Evolutionary conservation across 1,140 invertebrate species (phyloP).

Genomic region (Camponotus vicinus): DNA sequence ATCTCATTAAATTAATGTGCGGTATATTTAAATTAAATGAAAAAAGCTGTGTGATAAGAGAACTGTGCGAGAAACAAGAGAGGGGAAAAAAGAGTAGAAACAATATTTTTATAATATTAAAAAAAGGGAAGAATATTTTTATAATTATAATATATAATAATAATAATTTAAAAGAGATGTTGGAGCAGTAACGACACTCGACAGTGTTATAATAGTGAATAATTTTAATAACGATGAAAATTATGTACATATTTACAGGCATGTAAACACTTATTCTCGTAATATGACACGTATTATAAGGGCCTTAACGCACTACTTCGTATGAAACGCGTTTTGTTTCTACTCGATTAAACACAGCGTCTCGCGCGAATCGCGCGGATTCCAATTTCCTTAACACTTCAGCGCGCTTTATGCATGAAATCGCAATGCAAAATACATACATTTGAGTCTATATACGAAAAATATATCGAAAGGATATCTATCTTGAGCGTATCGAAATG

Average conservation of each 20-base stretch:
- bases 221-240: conserved; percentile 80
- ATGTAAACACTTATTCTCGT: conserved; percentile 63
- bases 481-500: conserved; percentile 24
- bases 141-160: not conserved
- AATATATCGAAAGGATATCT: conserved; percentile 38
- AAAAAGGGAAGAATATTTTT: not conserved
- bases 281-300: conserved; percentile 62
- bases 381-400: not conserved
- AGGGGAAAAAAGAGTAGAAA: not conserved
- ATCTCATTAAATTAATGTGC: no score
- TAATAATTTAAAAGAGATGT: no score
- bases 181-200: not conserved
- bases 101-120: not conserved
- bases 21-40: no score
- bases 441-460: conserved; percentile 11
- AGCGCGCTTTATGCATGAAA: not conserved
- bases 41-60: not conserved
- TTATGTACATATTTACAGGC: conserved; percentile 78
- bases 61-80: not conserved
- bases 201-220: conserved; percentile 74
- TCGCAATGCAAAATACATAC: conserved; percentile 2
- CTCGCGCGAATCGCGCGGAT: not conserved
- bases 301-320: conserved; percentile 48
- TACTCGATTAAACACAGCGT: conserved; percentile 34
- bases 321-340: conserved; percentile 57